Conservation (phyloP, 92 coral and sea anemone species). For the Plumapathes pennacea region DNA sequence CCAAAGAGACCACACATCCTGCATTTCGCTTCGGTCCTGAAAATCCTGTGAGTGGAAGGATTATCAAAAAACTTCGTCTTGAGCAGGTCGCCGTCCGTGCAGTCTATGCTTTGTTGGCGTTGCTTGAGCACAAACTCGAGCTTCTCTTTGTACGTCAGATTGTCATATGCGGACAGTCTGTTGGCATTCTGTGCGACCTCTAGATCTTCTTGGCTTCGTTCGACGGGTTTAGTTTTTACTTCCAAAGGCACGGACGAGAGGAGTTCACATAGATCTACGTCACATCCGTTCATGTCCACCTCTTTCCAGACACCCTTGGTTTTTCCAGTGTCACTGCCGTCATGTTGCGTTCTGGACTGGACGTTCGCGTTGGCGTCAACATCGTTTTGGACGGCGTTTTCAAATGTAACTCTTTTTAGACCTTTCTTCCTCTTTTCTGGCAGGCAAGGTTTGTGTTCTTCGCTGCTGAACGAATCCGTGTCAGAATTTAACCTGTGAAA, state of each 20-base stretch:
- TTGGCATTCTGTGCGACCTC: conserved; percentile 60
- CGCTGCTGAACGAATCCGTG: conserved; percentile 48
- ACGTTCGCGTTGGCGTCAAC: conserved; percentile 7
- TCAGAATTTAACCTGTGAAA: too few relatives aligned
- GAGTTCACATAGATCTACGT: conserved; percentile 67
- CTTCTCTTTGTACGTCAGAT: conserved; percentile 64
- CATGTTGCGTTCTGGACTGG: conserved; percentile 3
- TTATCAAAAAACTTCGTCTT: conserved; percentile 5
- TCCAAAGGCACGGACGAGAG: conserved; percentile 76
- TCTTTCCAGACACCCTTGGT: conserved; percentile 1
- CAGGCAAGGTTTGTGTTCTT: conserved; percentile 11
- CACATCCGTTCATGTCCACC: conserved; percentile 44
- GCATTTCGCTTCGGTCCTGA: conserved; percentile 16
- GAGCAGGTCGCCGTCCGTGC: conserved; percentile 5
- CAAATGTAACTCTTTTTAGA: conserved; percentile 76
- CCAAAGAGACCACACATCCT: conserved; percentile 42
- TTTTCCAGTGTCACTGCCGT: conserved; percentile 6
- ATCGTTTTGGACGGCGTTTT: conserved; percentile 50
- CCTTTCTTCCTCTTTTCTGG: conserved; percentile 45
- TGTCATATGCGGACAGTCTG: conserved; percentile 78
- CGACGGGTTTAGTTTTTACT: conserved; percentile 34
- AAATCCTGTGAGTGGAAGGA: background rate
- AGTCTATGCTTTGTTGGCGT: conserved; percentile 30
- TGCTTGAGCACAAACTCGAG: conserved; percentile 37
- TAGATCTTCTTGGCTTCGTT: conserved; percentile 41